Conservation (phyloP, 2,113 vertebrate species). For the Eurystomus gularis region DNA sequence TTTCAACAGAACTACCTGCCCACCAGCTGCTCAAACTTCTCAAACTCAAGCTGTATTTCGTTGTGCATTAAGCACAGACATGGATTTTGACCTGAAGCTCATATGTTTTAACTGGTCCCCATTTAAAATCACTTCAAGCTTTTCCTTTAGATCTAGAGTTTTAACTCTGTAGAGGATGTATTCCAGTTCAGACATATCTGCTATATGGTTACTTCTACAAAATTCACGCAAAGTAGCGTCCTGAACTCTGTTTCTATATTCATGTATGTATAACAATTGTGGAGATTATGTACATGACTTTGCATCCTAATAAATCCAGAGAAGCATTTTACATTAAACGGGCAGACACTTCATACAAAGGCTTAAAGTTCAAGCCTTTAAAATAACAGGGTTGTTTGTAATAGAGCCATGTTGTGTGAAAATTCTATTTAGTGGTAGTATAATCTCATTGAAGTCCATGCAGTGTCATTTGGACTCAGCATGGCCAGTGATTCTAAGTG, state of each 20-base stretch:
- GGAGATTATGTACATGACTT: not conserved
- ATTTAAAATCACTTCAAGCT: not conserved
- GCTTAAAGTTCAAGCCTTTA: not conserved
- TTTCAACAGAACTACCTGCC: not conserved
- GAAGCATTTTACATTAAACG: not conserved
- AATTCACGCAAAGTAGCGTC: not conserved
- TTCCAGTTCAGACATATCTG: not conserved
- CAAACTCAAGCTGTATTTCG: not conserved
- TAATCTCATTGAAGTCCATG: not conserved
- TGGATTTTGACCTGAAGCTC: not conserved
- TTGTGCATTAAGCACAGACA: not conserved
- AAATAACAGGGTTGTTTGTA: not conserved
- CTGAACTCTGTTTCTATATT: not conserved
- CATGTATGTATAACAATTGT: not conserved
- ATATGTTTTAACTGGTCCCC: not conserved
- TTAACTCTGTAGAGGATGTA: not conserved
- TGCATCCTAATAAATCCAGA: not conserved
- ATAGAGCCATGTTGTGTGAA: not conserved
- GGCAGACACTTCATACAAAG: not conserved
- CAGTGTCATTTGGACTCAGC: not conserved
- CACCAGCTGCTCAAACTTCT: not conserved
- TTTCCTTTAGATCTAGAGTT: not conserved
- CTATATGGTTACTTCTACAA: not conserved
- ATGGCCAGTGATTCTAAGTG: not conserved
- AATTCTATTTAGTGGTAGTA: not conserved